These are phyloP conservation scores for Eufriesea mexicana DNA, from an alignment of 1,140 invertebrate species.

Conservation along the genomic window DNA sequence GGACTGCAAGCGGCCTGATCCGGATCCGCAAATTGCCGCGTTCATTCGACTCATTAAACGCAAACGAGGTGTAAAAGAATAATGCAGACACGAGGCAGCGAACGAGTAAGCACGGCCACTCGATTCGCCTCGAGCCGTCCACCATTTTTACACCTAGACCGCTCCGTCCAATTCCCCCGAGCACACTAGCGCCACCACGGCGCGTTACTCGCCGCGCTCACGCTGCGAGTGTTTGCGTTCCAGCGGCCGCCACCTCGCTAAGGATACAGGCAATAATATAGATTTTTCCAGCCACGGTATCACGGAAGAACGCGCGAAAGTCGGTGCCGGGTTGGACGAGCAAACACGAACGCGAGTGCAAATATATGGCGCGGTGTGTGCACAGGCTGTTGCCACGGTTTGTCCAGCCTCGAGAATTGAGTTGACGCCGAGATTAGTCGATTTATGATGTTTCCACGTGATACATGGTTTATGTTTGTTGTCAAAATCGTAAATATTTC, in stretches of 20 bases:
- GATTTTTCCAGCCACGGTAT: neutral
- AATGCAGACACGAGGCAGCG: neutral
- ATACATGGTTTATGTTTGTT: slow-evolving; percentile 12
- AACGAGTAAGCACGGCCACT: neutral
- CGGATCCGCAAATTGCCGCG: slow-evolving; percentile 39
- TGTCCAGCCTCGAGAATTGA: slow-evolving; percentile 2
- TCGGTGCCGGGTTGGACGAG: too few relatives aligned
- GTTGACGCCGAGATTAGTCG: slow-evolving; percentile 20
- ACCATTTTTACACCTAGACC: neutral
- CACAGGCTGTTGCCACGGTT: neutral
- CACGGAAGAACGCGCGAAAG: too few relatives aligned
- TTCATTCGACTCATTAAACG: slow-evolving; percentile 42
- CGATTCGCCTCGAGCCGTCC: neutral
- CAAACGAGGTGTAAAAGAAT: slow-evolving; percentile 31
- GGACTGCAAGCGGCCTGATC: neutral
- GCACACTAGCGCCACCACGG: neutral
- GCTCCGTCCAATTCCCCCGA: neutral
- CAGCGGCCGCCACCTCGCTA: neutral
- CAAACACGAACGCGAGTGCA: neutral
- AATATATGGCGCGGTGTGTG: neutral
- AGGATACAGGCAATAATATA: neutral
- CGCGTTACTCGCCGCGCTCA: neutral
- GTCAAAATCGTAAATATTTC: slow-evolving; percentile 10
- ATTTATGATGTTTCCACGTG: neutral
- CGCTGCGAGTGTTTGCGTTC: too few relatives aligned